Conservation (phyloP, 92 coral and sea anemone species). For the Palythoa grandiflora region DNA sequence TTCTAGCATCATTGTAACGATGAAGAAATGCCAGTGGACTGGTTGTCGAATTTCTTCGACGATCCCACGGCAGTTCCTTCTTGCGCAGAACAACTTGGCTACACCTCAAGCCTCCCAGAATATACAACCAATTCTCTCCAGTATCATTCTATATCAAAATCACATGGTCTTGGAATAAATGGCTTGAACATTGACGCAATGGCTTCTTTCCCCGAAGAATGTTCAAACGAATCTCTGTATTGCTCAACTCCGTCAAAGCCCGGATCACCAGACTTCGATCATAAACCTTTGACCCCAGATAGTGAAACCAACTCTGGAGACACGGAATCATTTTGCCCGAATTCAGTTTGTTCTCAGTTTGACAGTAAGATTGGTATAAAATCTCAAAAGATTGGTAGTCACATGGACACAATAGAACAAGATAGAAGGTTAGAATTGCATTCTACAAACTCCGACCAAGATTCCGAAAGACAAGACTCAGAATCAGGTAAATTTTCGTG, state of each 20-base stretch:
- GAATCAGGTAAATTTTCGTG: conserved; percentile 89
- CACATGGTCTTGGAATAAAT: conserved; percentile 73
- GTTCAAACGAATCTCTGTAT: conserved; percentile 91
- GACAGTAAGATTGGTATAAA: conserved; percentile 42
- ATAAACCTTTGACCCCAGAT: conserved; percentile 66
- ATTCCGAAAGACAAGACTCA: conserved; percentile 81
- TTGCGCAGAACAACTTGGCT: conserved; percentile 70
- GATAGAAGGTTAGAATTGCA: conserved; percentile 52
- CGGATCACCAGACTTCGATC: conserved; percentile 69
- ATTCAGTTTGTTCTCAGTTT: conserved; percentile 39
- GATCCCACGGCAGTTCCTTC: conserved; percentile 73
- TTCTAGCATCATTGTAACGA: conserved; percentile 70
- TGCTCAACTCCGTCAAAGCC: conserved; percentile 83
- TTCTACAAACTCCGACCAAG: conserved; percentile 70
- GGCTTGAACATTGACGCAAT: conserved; percentile 85
- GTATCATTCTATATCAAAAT: conserved; percentile 66
- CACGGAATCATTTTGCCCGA: conserved; percentile 22
- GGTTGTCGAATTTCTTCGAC: conserved; percentile 95
- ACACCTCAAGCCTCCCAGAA: conserved; percentile 73
- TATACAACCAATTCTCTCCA: conserved; percentile 69
- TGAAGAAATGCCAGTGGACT: conserved; percentile 95
- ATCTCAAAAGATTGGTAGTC: conserved; percentile 14
- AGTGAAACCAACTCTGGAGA: conserved; percentile 66
- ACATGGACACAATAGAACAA: conserved; percentile 43
- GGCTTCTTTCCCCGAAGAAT: conserved; percentile 87